phyloP scores from a whole-genome alignment of 1,140 invertebrate species.

The Hyposmocoma kahamanoa region DNA sequence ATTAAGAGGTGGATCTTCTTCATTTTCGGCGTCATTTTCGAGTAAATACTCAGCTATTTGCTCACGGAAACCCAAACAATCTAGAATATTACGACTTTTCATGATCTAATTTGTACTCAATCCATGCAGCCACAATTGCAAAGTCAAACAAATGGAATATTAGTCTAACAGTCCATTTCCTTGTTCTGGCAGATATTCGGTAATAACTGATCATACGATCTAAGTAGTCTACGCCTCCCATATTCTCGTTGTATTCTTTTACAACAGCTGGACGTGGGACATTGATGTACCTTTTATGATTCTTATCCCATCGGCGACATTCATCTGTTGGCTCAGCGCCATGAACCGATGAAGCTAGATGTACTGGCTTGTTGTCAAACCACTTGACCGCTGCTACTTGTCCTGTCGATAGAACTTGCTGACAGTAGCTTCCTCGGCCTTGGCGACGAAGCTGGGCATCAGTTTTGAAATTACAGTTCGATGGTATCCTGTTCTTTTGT shows the following conservation, averaged over 20 bases:
- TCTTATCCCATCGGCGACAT: neutral
- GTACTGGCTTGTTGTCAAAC: neutral
- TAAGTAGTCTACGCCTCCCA: neutral
- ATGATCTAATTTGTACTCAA: neutral
- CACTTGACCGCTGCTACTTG: neutral
- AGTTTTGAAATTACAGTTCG: neutral
- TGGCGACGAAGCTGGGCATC: neutral
- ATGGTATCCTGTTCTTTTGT: neutral
- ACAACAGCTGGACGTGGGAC: neutral
- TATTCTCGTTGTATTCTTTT: neutral
- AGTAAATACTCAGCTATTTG: no score
- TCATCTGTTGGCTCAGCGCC: neutral
- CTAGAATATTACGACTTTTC: no score
- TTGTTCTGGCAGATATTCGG: neutral
- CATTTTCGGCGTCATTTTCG: no score
- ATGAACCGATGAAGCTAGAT: neutral
- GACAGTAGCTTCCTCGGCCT: neutral
- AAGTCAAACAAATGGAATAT: neutral
- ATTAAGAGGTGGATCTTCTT: no score
- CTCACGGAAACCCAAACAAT: no score
- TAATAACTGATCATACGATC: neutral
- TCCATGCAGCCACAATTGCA: neutral
- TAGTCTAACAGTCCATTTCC: neutral
- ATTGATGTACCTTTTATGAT: neutral
- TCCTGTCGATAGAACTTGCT: neutral